Base-by-base conservation (phyloP, 2,797 vertebrate species). In the Peromyscus nudipes region DNA sequence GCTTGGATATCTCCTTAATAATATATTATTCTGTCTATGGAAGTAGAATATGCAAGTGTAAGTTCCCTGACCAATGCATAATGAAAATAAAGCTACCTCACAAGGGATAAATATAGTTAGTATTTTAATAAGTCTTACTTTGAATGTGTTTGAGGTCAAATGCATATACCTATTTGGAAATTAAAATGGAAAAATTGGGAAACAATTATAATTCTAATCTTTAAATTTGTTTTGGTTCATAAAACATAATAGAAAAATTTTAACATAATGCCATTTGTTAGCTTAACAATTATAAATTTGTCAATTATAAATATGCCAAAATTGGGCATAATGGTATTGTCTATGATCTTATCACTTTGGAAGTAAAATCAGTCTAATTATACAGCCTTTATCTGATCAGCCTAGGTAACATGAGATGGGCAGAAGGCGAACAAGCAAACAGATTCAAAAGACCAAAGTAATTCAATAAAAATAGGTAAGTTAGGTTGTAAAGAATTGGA, bases 61-160 rank as follows among this genome's bases (percentile, higher is more conserved):
- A 89, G 21, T 91, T 40, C 46, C 73, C 10, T n/a, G 31, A 9
- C 49, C 92, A 79, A 95, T 84, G 86, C 88, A 94, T 95, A 96
- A 94, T 95, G 60, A 34, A 94, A 91, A 19, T 23, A n/a, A 77
- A 84, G 9, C 21, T 75, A 85, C 10, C 46, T 89, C 43, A 75
- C 37, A 94, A 80, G 23, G 19, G 19, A 93, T 88, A 91, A 93
- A 90, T 84, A 27, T 71, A 76, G 88, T 69, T 55, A 86, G n/a
- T 21, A 91, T 25, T 94, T 95, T 97, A 86, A 43, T 57, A 69
- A 90, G 19, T 81, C 34, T 92, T 92, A 85, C 81, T 89, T 95
- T 89, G 52, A 95, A 85, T 64, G 52, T 57, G 49, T 82, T 13
- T 91, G 12, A 79, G 21, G 82, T 92, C 81, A 96, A 27, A 6